phyloP scores from a whole-genome alignment of 2,113 vertebrate genomes.

The Colossoma macropomum region DNA sequence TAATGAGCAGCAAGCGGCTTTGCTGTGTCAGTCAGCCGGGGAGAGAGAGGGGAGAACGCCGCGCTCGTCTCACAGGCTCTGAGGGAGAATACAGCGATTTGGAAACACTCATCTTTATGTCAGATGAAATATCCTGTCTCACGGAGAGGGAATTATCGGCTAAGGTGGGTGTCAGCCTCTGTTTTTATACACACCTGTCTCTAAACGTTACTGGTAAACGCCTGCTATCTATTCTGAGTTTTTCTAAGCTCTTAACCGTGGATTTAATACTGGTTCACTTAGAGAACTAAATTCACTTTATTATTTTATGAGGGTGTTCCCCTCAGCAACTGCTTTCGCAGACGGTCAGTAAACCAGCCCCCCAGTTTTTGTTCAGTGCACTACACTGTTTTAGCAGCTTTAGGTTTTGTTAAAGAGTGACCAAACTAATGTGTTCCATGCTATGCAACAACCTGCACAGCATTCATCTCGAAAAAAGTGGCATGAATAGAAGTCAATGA shows the following conservation, averaged over 20 bases:
- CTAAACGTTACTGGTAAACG: background rate
- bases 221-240: background rate
- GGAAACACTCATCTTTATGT: background rate
- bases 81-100: background rate
- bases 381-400: background rate
- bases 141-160: background rate
- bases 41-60: conserved; percentile 35
- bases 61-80: background rate
- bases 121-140: background rate
- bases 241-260: background rate
- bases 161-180: conserved; percentile 35
- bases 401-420: conserved; percentile 27
- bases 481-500: conserved; percentile 31
- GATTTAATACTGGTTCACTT: conserved; percentile 11
- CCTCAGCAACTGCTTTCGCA: conserved; percentile 42
- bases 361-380: background rate
- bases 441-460: conserved; percentile 10
- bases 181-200: background rate
- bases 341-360: conserved; percentile 23
- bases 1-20: conserved; percentile 41
- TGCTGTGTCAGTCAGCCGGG: conserved; percentile 25
- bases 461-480: background rate
- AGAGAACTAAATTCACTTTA: conserved; percentile 6
- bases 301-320: conserved; percentile 13
- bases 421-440: conserved; percentile 5